These are phyloP conservation scores for Gasterosteus aculeatus DNA, from an alignment of 2,113 vertebrate genomes.

Conservation along the genomic window DNA sequence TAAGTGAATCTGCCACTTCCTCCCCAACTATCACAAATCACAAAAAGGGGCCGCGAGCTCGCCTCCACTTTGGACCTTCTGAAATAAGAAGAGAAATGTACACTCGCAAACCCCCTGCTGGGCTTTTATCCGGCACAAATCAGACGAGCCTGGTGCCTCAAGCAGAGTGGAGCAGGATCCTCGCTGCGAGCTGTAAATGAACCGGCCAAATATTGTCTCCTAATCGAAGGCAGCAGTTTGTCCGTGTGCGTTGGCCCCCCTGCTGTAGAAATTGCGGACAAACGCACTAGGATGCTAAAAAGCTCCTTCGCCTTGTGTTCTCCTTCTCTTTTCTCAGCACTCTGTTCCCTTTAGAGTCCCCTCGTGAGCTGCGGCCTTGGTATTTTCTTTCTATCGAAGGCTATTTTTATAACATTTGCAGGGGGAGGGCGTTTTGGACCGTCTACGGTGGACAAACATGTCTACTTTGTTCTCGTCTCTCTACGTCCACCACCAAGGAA, in stretches of 20 bases:
- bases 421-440: not conserved
- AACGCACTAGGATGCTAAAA: conserved; percentile 60
- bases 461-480: conserved; percentile 7
- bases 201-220: conserved; percentile 68
- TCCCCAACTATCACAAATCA: conserved; percentile 40
- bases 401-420: conserved; percentile 1
- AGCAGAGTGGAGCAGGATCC: conserved; percentile 46
- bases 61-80: conserved; percentile 38
- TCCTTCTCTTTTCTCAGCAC: conserved; percentile 28
- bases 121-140: conserved; percentile 56
- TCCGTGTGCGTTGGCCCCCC: conserved; percentile 51
- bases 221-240: conserved; percentile 67
- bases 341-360: conserved; percentile 4
- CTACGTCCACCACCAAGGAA: not conserved
- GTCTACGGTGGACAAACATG: not conserved
- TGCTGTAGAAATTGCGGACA: conserved; percentile 56
- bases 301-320: conserved; percentile 35
- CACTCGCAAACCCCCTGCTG: conserved; percentile 20
- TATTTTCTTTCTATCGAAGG: conserved; percentile 2
- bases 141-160: conserved; percentile 50
- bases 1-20: conserved; percentile 47
- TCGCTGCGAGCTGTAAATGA: conserved; percentile 63
- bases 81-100: conserved; percentile 17
- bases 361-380: not conserved
- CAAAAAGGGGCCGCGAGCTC: conserved; percentile 14